These are phyloP conservation scores for Drosophila nannoptera DNA, from an alignment of 1,140 invertebrate species.

Conservation along the genomic window DNA sequence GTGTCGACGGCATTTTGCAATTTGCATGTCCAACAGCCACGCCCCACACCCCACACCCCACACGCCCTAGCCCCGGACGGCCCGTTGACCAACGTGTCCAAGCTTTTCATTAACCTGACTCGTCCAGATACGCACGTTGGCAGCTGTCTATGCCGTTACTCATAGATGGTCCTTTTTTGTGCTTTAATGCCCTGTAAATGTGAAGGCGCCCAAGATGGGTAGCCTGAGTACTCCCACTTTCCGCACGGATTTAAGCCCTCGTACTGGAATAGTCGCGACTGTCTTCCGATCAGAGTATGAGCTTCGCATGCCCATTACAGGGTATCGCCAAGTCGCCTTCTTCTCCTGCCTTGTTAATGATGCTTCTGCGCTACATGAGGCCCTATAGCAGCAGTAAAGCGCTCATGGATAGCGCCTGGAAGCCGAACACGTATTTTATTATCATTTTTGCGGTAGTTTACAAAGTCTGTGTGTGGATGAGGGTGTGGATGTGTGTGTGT, in stretches of 20 bases:
- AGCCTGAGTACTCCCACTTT: no score
- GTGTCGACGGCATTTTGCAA: slow-evolving; percentile 61
- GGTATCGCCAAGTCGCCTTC: neutral
- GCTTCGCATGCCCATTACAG: neutral
- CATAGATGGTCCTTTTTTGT: neutral
- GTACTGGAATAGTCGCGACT: no score
- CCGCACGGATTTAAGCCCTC: no score
- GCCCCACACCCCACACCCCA: slow-evolving; percentile 15
- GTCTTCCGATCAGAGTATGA: no score
- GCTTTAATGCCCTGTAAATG: neutral
- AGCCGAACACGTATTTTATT: slow-evolving; percentile 59
- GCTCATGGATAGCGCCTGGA: slow-evolving; percentile 24
- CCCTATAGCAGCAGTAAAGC: slow-evolving; percentile 1
- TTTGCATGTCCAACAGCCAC: slow-evolving; percentile 32
- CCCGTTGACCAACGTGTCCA: slow-evolving; percentile 46
- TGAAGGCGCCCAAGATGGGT: no score
- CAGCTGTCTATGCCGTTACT: slow-evolving; percentile 57
- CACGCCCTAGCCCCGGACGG: slow-evolving; percentile 23
- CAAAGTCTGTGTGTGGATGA: slow-evolving; percentile 12
- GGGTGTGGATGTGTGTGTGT: neutral
- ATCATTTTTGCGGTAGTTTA: slow-evolving; percentile 60
- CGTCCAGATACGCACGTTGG: slow-evolving; percentile 63
- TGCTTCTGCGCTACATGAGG: slow-evolving; percentile 16
- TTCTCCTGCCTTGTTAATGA: slow-evolving; percentile 35
- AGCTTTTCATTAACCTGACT: slow-evolving; percentile 76